Percentiles rank a stretch among this genome's conserved stretches.
Evolutionary conservation across 1,140 invertebrate species (phyloP).

Genomic region (Orchestia grillus): DNA sequence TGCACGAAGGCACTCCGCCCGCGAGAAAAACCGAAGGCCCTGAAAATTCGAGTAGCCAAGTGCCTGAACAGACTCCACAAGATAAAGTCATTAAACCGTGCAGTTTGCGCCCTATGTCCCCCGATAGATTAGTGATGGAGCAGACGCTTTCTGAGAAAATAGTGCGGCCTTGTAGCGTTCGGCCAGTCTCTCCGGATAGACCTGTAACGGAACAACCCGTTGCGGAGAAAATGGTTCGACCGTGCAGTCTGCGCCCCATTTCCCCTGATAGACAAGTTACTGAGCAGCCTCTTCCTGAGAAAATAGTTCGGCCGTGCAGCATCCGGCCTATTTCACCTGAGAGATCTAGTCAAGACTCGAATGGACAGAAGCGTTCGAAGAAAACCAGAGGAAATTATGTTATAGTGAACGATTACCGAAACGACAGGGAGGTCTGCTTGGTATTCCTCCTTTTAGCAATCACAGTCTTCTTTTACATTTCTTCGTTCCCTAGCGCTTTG

Average conservation of each 20-base stretch:
- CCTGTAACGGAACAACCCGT: not conserved
- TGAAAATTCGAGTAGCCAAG: not conserved
- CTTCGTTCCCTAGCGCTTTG: conserved; percentile 66
- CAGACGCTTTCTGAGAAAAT: not conserved
- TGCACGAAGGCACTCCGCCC: not conserved
- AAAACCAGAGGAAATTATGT: conserved; percentile 55
- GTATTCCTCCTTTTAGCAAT: conserved; percentile 65
- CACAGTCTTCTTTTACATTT: conserved; percentile 67
- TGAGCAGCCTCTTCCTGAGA: not conserved
- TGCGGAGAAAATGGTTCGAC: not conserved
- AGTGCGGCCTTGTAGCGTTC: not conserved
- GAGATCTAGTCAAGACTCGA: not conserved
- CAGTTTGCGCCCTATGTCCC: not conserved
- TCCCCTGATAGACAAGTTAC: not conserved
- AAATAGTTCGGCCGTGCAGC: conserved; percentile 16
- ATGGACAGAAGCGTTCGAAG: conserved; percentile 26
- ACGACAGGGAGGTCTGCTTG: conserved; percentile 64
- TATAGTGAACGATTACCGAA: conserved; percentile 63
- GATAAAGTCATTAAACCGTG: not conserved
- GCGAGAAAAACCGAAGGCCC: not conserved
- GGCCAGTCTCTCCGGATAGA: not conserved
- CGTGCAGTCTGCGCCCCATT: not conserved
- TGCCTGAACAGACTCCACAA: not conserved
- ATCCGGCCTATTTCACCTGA: not conserved
- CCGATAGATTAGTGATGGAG: not conserved